Evolutionary conservation across 2,797 vertebrate genomes (phyloP).

Genomic region (Anabacerthia variegaticeps): DNA sequence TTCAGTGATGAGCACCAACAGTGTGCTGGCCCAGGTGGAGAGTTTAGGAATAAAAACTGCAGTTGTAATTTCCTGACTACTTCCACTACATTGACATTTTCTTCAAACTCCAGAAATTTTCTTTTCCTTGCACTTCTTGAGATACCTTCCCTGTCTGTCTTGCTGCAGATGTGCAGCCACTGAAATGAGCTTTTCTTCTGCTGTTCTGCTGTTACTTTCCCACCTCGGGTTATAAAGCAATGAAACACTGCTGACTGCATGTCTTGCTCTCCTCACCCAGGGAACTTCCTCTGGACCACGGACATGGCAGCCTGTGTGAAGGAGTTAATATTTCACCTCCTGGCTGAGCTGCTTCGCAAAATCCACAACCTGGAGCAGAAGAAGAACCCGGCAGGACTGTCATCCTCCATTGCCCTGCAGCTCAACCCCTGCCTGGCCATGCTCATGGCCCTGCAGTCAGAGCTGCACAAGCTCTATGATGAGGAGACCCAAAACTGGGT

Average conservation of each 20-base stretch:
- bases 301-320: conserved; percentile 94
- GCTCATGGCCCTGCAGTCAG: conserved; percentile 95
- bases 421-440: conserved; percentile 96
- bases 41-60: background rate
- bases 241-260: background rate
- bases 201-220: background rate
- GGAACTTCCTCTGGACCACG: conserved; percentile 95
- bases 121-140: background rate
- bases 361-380: conserved; percentile 91
- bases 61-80: background rate
- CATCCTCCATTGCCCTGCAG: conserved; percentile 92
- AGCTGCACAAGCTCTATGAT: conserved; percentile 94
- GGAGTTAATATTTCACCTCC: conserved; percentile 91
- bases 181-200: background rate
- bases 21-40: background rate
- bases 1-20: background rate
- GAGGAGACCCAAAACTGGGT: conserved; percentile 94
- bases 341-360: conserved; percentile 94
- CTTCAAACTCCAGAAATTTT: background rate
- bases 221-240: background rate
- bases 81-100: background rate
- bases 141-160: background rate
- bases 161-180: rapidly evolving
- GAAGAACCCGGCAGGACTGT: conserved; percentile 86
- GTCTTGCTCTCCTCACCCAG: conserved; percentile 64